Percentiles rank a stretch among this genome's conserved stretches.
These are phyloP conservation scores for Epizoanthus scotinus DNA, from an alignment of 92 coral and sea anemone genomes.

Conservation along the genomic window DNA sequence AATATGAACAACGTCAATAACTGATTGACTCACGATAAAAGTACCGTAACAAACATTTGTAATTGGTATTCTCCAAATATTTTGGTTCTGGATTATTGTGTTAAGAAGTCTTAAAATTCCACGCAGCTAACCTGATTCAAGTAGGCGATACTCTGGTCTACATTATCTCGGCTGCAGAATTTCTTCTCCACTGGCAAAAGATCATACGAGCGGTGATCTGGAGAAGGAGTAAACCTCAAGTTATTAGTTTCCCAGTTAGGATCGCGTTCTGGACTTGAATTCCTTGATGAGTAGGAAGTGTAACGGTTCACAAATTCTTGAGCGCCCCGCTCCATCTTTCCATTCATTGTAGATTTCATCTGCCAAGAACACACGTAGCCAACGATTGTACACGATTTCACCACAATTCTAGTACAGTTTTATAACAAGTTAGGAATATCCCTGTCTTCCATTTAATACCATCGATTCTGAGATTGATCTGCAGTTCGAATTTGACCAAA, in stretches of 20 bases:
- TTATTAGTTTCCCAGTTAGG: constrained; percentile 39
- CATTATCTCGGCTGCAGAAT: constrained; percentile 86
- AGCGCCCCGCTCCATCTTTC: constrained; percentile 55
- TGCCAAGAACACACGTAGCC: background rate
- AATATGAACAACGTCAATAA: background rate
- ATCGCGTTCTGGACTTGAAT: constrained; percentile 84
- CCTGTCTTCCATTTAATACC: background rate
- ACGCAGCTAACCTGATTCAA: constrained; percentile 81
- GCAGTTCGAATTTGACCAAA: constrained; percentile 19
- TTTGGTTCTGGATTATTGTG: background rate
- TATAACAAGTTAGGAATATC: background rate
- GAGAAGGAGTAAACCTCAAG: constrained; percentile 54
- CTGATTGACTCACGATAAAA: background rate
- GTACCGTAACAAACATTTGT: background rate
- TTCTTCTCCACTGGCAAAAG: constrained; percentile 69
- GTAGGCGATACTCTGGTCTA: constrained; percentile 92
- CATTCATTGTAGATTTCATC: constrained; percentile 11
- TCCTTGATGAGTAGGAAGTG: constrained; percentile 71
- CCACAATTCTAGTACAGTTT: background rate
- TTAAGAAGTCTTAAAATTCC: background rate
- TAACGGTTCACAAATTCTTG: constrained; percentile 84
- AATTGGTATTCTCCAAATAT: background rate
- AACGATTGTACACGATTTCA: no score
- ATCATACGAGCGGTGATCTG: constrained; percentile 54
- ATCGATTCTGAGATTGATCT: constrained; percentile 14